Percentiles rank a stretch among this genome's conserved stretches.
Evolutionary conservation across 2,888 invertebrate genomes (phyloP).

Genomic region (Chrysolina oricalcia): DNA sequence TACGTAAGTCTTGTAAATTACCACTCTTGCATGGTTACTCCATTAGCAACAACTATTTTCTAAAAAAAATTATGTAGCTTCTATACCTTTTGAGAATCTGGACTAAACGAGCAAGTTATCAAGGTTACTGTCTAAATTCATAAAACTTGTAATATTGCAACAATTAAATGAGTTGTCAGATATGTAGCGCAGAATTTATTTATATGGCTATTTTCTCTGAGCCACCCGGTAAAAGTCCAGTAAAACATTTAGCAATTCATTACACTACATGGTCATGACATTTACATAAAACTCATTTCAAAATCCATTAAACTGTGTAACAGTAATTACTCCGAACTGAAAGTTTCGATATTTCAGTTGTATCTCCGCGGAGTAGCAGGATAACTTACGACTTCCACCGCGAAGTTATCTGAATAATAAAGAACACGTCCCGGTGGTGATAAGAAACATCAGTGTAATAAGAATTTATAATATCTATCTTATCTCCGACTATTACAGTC

Average conservation of each 20-base stretch:
- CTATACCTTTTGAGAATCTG: too few relatives aligned
- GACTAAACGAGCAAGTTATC: too few relatives aligned
- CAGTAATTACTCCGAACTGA: slow-evolving; percentile 25
- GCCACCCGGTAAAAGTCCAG: not conserved
- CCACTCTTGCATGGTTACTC: too few relatives aligned
- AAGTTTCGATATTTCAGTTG: slow-evolving; percentile 24
- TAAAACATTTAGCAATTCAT: slow-evolving; percentile 9
- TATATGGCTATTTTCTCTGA: not conserved
- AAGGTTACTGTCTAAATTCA: too few relatives aligned
- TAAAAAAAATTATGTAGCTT: too few relatives aligned
- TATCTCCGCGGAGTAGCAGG: slow-evolving; percentile 31
- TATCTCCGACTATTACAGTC: slow-evolving; percentile 50
- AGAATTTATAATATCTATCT: slow-evolving; percentile 52
- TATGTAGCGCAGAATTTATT: not conserved
- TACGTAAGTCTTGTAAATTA: too few relatives aligned
- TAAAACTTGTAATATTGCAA: too few relatives aligned
- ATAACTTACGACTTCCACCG: slow-evolving; percentile 24
- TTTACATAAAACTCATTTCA: slow-evolving; percentile 22
- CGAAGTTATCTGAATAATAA: slow-evolving; percentile 49
- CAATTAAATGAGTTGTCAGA: too few relatives aligned
- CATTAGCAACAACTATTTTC: too few relatives aligned
- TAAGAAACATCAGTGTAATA: slow-evolving; percentile 48
- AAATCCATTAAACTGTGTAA: slow-evolving; percentile 24
- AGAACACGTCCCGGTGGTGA: slow-evolving; percentile 49
- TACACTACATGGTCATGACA: not conserved